phyloP scores from a whole-genome alignment of 1,140 invertebrate genomes.

The Hyles vespertilio region DNA sequence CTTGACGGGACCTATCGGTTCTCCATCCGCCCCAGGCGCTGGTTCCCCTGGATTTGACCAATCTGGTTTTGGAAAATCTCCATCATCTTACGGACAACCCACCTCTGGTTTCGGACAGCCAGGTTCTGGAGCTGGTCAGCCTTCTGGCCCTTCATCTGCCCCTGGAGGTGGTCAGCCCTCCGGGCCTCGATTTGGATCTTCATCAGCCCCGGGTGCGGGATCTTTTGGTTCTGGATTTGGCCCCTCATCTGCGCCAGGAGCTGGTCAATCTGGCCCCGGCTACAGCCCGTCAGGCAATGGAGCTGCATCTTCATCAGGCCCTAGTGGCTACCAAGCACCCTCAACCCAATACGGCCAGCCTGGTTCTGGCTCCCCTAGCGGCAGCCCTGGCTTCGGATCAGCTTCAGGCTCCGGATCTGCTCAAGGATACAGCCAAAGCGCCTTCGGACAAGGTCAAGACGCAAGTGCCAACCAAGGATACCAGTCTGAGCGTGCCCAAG shows the following conservation, averaged over 20 bases:
- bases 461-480: constrained; percentile 20
- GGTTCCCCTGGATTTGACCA: constrained; percentile 19
- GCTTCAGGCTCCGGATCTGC: not conserved
- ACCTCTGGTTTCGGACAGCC: constrained; percentile 15
- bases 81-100: constrained; percentile 4
- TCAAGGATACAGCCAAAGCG: not conserved
- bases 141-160: constrained; percentile 1
- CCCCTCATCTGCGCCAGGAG: constrained; percentile 9
- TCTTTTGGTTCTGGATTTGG: constrained; percentile 10
- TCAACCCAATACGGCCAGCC: constrained; percentile 12
- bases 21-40: constrained; percentile 8
- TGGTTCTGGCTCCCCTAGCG: constrained; percentile 13
- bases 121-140: constrained; percentile 10
- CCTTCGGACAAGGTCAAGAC: constrained; percentile 26
- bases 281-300: not conserved
- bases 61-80: constrained; percentile 18
- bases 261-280: constrained; percentile 2
- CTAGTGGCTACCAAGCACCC: not conserved
- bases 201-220: constrained; percentile 7
- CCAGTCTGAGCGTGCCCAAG: constrained; percentile 52
- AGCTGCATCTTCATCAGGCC: not conserved
- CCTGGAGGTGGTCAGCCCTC: constrained; percentile 5
- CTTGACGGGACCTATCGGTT: constrained; percentile 42
- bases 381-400: constrained; percentile 10
- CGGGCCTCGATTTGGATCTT: constrained; percentile 6